phyloP scores from a whole-genome alignment of 2,888 invertebrate species.

The Falcaria lacertinaria region DNA sequence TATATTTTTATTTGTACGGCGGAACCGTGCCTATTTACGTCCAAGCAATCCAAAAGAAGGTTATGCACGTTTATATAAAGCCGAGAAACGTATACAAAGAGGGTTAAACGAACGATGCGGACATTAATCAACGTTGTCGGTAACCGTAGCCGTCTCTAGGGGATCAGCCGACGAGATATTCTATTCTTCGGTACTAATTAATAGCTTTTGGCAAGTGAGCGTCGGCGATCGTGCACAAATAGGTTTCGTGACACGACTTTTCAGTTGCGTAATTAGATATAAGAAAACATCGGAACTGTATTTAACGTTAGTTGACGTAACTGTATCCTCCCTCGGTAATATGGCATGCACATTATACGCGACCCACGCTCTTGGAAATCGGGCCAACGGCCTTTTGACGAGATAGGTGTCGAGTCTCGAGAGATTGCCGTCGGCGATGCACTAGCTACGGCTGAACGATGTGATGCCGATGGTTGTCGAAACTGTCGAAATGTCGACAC shows the following conservation, averaged over 20 bases:
- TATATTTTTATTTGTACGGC: constrained; percentile 54
- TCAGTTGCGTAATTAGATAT: constrained; percentile 64
- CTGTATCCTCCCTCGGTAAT: constrained; percentile 49
- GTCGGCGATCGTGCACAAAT: constrained; percentile 56
- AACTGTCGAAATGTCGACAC: constrained; percentile 32
- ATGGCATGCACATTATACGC: constrained; percentile 48
- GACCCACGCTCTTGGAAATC: constrained; percentile 60
- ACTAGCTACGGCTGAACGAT: constrained; percentile 35
- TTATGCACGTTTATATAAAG: constrained; percentile 63
- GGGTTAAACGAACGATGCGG: constrained; percentile 65
- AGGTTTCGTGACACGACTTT: constrained; percentile 56
- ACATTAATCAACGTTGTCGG: constrained; percentile 76
- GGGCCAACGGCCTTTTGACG: constrained; percentile 62
- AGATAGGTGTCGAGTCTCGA: constrained; percentile 42
- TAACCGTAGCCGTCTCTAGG: constrained; percentile 73
- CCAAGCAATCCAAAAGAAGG: constrained; percentile 63
- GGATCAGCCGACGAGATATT: constrained; percentile 74
- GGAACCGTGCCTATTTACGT: constrained; percentile 60
- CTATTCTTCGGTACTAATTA: constrained; percentile 74
- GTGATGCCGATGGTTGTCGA: constrained; percentile 29
- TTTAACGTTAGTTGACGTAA: constrained; percentile 52
- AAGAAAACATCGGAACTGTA: constrained; percentile 52
- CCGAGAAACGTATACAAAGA: constrained; percentile 56
- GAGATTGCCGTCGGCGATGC: constrained; percentile 37
- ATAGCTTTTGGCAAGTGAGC: constrained; percentile 77